Percentiles rank a stretch among this genome's conserved stretches.
These are phyloP conservation scores for Fistularia tabacaria DNA, from an alignment of 2,797 vertebrate species.

Conservation along the genomic window DNA sequence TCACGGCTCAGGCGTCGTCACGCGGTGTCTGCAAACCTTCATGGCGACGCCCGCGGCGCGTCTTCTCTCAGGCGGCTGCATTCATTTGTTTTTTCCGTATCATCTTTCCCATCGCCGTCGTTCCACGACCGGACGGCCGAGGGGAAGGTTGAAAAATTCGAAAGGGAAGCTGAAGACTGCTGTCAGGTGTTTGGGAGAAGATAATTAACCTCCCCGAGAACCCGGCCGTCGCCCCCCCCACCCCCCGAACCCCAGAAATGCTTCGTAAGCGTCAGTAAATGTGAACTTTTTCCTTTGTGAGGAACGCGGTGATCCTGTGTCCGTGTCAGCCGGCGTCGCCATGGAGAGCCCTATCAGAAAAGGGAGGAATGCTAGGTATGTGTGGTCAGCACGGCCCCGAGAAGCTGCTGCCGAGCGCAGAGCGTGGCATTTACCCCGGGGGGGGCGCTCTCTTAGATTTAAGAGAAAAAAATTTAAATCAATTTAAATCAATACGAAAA, in stretches of 20 bases:
- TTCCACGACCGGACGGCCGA: neutral
- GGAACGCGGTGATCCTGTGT: slow-evolving; percentile 24
- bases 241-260: neutral
- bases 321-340: slow-evolving; percentile 46
- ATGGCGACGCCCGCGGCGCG: slow-evolving; percentile 19
- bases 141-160: too few species aligned
- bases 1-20: slow-evolving; percentile 15
- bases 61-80: slow-evolving; percentile 5
- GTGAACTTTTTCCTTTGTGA: slow-evolving; percentile 20
- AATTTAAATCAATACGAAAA: too few species aligned
- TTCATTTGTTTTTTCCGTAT: neutral
- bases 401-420: slow-evolving; percentile 33
- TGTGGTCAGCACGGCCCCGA: slow-evolving; percentile 51
- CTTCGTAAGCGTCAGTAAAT: slow-evolving; percentile 19
- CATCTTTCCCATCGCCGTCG: too few species aligned
- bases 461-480: too few species aligned
- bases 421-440: slow-evolving; percentile 48
- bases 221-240: too few species aligned
- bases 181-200: too few species aligned
- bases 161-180: too few species aligned
- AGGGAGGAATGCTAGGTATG: slow-evolving; percentile 64
- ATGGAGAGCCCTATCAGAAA: slow-evolving; percentile 55
- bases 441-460: neutral
- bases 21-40: slow-evolving; percentile 17
- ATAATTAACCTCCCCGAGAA: too few species aligned